These are phyloP conservation scores for Drosophila nigromelanica DNA, from an alignment of 1,140 invertebrate species.

Conservation along the genomic window DNA sequence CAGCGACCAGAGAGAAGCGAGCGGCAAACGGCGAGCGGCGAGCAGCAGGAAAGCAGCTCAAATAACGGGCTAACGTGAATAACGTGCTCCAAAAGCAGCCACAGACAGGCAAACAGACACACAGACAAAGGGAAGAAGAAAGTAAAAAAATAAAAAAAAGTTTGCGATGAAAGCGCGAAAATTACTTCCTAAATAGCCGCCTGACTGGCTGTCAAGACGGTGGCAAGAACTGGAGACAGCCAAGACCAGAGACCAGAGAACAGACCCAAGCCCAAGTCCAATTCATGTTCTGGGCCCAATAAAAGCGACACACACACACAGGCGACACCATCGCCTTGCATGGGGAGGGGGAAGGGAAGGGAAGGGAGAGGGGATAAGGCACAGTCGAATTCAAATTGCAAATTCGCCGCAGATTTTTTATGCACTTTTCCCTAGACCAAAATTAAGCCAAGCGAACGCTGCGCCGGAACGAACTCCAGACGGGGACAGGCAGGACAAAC, in stretches of 20 bases:
- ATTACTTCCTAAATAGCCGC: slow-evolving; percentile 81
- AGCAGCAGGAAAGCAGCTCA: slow-evolving; percentile 26
- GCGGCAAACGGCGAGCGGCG: slow-evolving; percentile 45
- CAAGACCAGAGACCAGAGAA: slow-evolving; percentile 28
- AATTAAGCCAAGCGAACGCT: slow-evolving; percentile 76
- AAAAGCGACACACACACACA: slow-evolving; percentile 53
- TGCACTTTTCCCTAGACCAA: slow-evolving; percentile 77
- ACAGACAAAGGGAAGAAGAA: slow-evolving; percentile 36
- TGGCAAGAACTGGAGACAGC: neutral
- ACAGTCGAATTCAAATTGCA: slow-evolving; percentile 77
- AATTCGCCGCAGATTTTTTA: slow-evolving; percentile 81
- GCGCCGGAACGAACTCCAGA: slow-evolving; percentile 70
- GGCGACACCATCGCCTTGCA: slow-evolving; percentile 2
- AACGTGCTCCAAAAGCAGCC: slow-evolving; percentile 74
- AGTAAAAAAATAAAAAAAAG: slow-evolving; percentile 21
- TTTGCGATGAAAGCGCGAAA: slow-evolving; percentile 78
- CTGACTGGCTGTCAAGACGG: slow-evolving; percentile 78
- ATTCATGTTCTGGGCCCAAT: slow-evolving; percentile 72
- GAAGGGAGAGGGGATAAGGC: slow-evolving; percentile 28
- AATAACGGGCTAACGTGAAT: slow-evolving; percentile 57
- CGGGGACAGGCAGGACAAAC: slow-evolving; percentile 17
- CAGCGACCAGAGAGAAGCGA: slow-evolving; percentile 10
- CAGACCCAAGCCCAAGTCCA: slow-evolving; percentile 39
- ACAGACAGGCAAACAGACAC: slow-evolving; percentile 50
- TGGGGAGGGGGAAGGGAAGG: neutral